Evolutionary conservation across 2,797 vertebrate genomes (phyloP).

Genomic region (Silurus lanzhouensis): DNA sequence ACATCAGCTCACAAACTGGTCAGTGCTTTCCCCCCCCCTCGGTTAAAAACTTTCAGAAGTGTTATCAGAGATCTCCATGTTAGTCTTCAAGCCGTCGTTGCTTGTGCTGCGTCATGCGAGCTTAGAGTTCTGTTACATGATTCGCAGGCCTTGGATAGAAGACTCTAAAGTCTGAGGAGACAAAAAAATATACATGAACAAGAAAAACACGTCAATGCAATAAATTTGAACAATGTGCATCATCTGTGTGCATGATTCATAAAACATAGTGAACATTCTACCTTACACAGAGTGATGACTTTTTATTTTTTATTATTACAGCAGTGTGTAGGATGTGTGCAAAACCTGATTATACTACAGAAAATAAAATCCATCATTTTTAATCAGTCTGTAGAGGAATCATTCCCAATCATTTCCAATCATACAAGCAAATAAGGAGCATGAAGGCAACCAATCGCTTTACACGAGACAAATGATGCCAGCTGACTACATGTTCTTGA

Average conservation of each 20-base stretch:
- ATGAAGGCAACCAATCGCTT: background rate
- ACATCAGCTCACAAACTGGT: conserved; percentile 73
- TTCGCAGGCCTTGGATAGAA: conserved; percentile 94
- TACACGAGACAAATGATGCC: background rate
- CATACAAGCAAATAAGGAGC: background rate
- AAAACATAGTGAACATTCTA: background rate
- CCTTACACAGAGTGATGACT: background rate
- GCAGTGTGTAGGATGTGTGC: background rate
- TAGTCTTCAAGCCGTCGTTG: conserved; percentile 61
- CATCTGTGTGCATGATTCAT: background rate
- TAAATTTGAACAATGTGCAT: background rate
- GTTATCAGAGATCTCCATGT: conserved; percentile 59
- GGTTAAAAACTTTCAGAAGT: conserved; percentile 60
- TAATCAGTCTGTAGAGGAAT: background rate
- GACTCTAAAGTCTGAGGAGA: conserved; percentile 91
- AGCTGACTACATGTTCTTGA: background rate
- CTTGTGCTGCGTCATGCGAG: conserved; percentile 70
- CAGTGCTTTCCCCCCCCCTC: conserved; percentile 58
- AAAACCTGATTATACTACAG: background rate
- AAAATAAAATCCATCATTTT: background rate
- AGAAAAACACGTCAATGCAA: background rate
- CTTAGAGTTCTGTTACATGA: conserved; percentile 86
- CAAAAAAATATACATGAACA: conserved; percentile 28
- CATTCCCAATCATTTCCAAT: background rate
- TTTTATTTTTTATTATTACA: background rate